Evolutionary conservation across 2,113 vertebrate genomes (phyloP).

Genomic region (Aptenodytes patagonicus): DNA sequence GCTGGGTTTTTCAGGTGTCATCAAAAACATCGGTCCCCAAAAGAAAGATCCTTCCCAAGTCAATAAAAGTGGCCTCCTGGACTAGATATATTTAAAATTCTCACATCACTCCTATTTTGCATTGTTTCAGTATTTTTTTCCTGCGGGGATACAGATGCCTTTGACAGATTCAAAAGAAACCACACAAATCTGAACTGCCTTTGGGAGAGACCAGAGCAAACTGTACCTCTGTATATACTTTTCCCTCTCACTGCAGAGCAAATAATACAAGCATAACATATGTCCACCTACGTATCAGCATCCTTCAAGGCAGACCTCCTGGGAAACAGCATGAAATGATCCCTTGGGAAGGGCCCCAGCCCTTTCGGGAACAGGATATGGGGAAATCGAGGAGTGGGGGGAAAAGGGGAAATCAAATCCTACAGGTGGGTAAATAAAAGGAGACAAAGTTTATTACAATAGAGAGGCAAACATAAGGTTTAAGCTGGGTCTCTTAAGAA

Average conservation of each 20-base stretch:
- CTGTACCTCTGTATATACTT: too few relatives aligned
- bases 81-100: not conserved
- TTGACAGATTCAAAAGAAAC: not conserved
- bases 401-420: conserved; percentile 48
- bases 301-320: not conserved
- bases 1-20: not conserved
- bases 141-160: not conserved
- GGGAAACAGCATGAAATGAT: conserved; percentile 3
- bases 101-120: not conserved
- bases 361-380: conserved; percentile 57
- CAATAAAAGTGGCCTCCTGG: not conserved
- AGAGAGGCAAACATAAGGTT: conserved; percentile 28
- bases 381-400: conserved; percentile 1
- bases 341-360: conserved; percentile 20
- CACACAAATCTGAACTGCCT: not conserved
- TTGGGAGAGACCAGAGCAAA: not conserved
- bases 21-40: not conserved
- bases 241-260: not conserved
- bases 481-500: conserved; percentile 17
- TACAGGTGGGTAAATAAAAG: conserved; percentile 66
- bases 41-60: not conserved
- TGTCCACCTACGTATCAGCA: not conserved
- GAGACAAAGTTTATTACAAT: conserved; percentile 54
- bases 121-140: not conserved
- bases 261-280: not conserved